Base-by-base conservation (phyloP, 2,113 vertebrate species). In the Otocyon megalotis region DNA sequence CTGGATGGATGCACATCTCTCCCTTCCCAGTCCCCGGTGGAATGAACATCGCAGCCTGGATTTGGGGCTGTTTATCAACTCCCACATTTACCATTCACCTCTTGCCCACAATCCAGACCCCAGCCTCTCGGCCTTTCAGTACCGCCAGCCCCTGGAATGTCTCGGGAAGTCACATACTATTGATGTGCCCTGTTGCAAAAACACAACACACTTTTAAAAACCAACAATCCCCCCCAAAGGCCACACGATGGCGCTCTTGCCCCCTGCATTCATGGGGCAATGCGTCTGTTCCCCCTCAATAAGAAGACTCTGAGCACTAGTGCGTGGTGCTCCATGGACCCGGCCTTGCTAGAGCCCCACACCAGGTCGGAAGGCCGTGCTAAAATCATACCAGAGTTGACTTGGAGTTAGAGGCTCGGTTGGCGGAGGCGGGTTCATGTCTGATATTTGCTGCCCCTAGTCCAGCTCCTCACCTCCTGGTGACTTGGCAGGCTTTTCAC, bases 21-120 rank as follows among this genome's bases (percentile, higher is more conserved):
- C 63, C 77, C 60, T 87, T 30, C 54, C 63, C 24, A 30, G 53
- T 0, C 0, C 7, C 26, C 5, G 0, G 6, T 4, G 2, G 22
- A 16, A 11, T 43, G 3, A 24, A 5, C 32, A 54, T 71, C 58
- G n/a, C 0, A 0, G 30, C n/a, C 63, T 54, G 58, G 20, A 71
- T 50, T 84, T 88, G 60, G 56, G n/a, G 37, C 58, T 95, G 30
- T 79, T 95, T 88, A 48, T 85, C 50, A 89, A 88, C n/a, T 81
- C 37, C 43, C 0, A 26, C 16, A 69, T 37, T 89, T 9, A 72
- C 28, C 24, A 30, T 67, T 86, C 48, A 76, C 50, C 87, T 84
- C 80, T 97, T 84, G 43, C 16, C 19, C 74, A 19, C 54, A 48
- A 28, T 11, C 50, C 32, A 81, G 35, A 84, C 30, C 79, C 53